These are phyloP conservation scores for Aphrocallistes beatrix DNA, from an alignment of 37 sponge, comb jelly and placozoan genomes.

Conservation along the genomic window DNA sequence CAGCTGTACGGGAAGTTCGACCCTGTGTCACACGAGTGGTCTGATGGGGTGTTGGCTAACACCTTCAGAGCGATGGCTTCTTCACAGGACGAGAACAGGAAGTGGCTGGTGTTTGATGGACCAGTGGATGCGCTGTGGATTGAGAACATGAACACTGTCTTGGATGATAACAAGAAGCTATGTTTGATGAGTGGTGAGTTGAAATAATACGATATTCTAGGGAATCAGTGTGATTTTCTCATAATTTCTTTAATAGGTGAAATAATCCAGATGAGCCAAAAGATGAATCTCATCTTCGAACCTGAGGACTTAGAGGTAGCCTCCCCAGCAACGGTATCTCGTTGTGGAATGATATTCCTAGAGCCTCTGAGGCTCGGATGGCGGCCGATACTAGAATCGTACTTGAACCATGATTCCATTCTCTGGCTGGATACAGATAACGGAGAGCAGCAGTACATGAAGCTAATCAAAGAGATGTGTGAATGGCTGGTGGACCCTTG, in stretches of 20 bases:
- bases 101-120: slow-evolving; percentile 99
- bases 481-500: slow-evolving; percentile 80
- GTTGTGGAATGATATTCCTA: slow-evolving; percentile 97
- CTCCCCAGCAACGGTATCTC: slow-evolving; percentile 94
- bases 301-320: slow-evolving; percentile 95
- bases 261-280: slow-evolving; percentile 94
- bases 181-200: slow-evolving; percentile 23
- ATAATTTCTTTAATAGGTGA: slow-evolving; percentile 75
- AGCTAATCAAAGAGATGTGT: slow-evolving; percentile 51
- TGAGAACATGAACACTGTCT: slow-evolving; percentile 98
- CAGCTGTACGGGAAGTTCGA: slow-evolving; percentile 93
- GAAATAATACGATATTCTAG: background rate
- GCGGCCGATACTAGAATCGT: slow-evolving; percentile 72
- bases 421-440: slow-evolving; percentile 29
- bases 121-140: slow-evolving; percentile 99
- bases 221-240: background rate
- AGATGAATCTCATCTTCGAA: slow-evolving; percentile 94
- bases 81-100: slow-evolving; percentile 63
- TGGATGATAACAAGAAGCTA: slow-evolving; percentile 89
- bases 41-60: slow-evolving; percentile 89
- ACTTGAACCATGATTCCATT: slow-evolving; percentile 56
- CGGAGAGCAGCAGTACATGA: slow-evolving; percentile 32
- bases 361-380: slow-evolving; percentile 91
- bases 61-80: slow-evolving; percentile 91
- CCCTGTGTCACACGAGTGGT: slow-evolving; percentile 96